Percentiles rank a stretch among this genome's conserved stretches.
phyloP scores from a whole-genome alignment of 2,888 invertebrate species.

The Amphipoea oculea region DNA sequence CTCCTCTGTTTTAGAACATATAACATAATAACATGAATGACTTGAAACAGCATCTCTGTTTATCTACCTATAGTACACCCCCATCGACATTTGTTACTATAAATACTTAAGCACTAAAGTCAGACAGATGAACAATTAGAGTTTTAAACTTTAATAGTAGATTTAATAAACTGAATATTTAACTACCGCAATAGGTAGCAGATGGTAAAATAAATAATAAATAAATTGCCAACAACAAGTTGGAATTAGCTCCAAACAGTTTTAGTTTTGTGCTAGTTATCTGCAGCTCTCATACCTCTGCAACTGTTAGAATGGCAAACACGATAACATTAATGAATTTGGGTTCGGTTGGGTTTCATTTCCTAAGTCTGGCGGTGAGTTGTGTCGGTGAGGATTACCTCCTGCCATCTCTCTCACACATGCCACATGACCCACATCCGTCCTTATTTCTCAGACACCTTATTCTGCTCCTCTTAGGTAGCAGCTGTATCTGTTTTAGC shows the following conservation, averaged over 20 bases:
- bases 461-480: conserved; percentile 68
- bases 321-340: conserved; percentile 85
- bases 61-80: not conserved
- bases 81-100: conserved; percentile 1
- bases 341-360: conserved; percentile 83
- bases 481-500: conserved; percentile 67
- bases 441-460: conserved; percentile 64
- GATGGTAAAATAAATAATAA: conserved; percentile 38
- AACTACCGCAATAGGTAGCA: conserved; percentile 16
- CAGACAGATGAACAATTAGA: conserved; percentile 5
- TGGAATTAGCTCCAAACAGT: conserved; percentile 55
- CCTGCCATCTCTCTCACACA: conserved; percentile 65
- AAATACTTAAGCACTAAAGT: conserved; percentile 13
- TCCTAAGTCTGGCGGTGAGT: conserved; percentile 79
- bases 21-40: not conserved
- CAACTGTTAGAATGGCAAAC: conserved; percentile 77
- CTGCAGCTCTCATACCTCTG: conserved; percentile 73
- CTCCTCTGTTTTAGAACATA: not conserved
- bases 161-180: conserved; percentile 37
- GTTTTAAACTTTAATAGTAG: conserved; percentile 27
- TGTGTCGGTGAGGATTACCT: conserved; percentile 76
- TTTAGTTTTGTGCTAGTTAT: conserved; percentile 66
- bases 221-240: conserved; percentile 44
- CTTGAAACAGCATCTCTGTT: not conserved
- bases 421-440: conserved; percentile 27